Evolutionary conservation across 2,113 vertebrate species (phyloP).

Genomic region (Gila orcuttii): DNA sequence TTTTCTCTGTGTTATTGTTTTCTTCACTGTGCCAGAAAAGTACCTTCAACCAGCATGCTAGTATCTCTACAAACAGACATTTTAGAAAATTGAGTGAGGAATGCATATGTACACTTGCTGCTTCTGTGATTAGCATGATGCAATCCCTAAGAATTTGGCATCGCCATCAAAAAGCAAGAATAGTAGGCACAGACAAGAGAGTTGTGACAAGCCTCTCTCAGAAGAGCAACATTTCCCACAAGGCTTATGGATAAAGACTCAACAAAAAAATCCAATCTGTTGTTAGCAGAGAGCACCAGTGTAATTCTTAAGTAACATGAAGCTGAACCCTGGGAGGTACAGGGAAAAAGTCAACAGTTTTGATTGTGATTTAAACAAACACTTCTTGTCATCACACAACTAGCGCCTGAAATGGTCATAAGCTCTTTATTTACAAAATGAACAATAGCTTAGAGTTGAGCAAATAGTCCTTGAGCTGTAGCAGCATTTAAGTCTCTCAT

Average conservation of each 20-base stretch:
- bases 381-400: background rate
- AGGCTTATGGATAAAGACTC: background rate
- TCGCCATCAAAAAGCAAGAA: background rate
- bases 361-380: background rate
- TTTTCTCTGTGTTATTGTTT: background rate
- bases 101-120: background rate
- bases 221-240: conserved; percentile 33
- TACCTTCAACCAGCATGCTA: background rate
- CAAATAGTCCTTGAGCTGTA: background rate
- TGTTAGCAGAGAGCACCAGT: background rate
- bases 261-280: background rate
- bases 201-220: background rate
- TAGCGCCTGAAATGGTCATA: background rate
- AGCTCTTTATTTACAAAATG: conserved; percentile 8
- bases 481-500: background rate
- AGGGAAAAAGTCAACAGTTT: background rate
- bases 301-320: background rate
- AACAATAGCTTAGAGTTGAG: background rate
- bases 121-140: background rate
- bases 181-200: background rate
- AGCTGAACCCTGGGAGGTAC: background rate
- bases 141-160: conserved; percentile 11
- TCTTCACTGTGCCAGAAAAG: background rate
- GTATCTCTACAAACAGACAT: background rate
- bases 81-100: background rate